These are phyloP conservation scores for Nemoura dubitans DNA, from an alignment of 2,888 invertebrate species.

Conservation along the genomic window DNA sequence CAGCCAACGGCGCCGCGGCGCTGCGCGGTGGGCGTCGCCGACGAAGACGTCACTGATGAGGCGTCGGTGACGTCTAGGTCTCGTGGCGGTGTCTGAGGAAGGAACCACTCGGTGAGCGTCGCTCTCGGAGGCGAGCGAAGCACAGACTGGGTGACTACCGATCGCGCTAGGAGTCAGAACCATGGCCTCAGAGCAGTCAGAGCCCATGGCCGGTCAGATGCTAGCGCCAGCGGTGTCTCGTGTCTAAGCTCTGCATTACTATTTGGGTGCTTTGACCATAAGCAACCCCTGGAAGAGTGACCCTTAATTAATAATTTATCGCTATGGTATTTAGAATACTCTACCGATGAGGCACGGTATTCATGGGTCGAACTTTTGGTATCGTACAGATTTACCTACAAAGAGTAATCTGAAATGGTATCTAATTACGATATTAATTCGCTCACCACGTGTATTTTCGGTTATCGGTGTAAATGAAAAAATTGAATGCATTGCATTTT, in stretches of 20 bases:
- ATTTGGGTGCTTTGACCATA: background rate
- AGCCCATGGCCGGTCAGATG: background rate
- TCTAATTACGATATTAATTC: no score
- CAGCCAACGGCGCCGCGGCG: slow-evolving; percentile 45
- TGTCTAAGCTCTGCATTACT: background rate
- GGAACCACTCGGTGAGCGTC: background rate
- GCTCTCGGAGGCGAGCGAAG: background rate
- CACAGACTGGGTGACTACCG: background rate
- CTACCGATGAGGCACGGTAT: no score
- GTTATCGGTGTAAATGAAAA: no score
- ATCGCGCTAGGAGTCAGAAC: background rate
- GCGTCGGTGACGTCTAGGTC: slow-evolving; percentile 8
- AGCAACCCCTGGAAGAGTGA: background rate
- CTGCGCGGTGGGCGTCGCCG: slow-evolving; percentile 29
- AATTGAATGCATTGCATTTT: no score
- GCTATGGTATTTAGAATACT: no score
- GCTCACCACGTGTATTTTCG: no score
- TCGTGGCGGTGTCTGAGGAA: slow-evolving; percentile 2
- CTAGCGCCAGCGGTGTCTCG: slow-evolving; percentile 26
- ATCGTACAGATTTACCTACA: no score
- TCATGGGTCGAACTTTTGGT: no score
- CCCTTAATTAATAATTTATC: background rate
- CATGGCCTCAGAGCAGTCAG: background rate
- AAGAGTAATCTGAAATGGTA: no score
- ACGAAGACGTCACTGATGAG: slow-evolving; percentile 26